Percentiles rank a stretch among this genome's conserved stretches.
Evolutionary conservation across 2,113 vertebrate genomes (phyloP).

Genomic region (Gnathonemus longibarbis): DNA sequence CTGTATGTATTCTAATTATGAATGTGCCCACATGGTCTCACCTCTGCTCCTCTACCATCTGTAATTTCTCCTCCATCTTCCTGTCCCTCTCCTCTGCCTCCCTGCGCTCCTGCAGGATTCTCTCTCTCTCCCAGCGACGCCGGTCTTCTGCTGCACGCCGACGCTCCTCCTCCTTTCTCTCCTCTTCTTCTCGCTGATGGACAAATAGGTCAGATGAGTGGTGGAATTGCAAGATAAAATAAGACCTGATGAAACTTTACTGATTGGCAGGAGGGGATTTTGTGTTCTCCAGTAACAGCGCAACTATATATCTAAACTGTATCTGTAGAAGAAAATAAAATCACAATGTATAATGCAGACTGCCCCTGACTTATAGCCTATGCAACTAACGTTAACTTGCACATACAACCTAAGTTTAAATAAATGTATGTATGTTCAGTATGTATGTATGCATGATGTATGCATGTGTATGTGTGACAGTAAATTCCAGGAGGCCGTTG

Average conservation of each 20-base stretch:
- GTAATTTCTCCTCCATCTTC: constrained; percentile 43
- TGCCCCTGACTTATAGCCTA: neutral
- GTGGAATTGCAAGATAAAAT: neutral
- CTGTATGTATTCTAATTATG: neutral
- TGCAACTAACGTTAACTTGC: neutral
- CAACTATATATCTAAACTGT: neutral
- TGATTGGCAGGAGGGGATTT: neutral
- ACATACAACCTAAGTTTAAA: neutral
- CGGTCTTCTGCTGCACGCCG: constrained; percentile 43
- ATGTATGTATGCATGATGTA: neutral
- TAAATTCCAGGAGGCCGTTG: neutral
- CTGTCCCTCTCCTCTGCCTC: constrained; percentile 49
- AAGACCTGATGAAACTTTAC: neutral
- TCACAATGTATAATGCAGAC: neutral
- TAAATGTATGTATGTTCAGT: neutral
- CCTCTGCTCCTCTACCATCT: constrained; percentile 50
- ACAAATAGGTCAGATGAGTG: neutral
- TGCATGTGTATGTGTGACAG: neutral
- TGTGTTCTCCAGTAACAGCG: neutral
- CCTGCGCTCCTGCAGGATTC: constrained; percentile 43
- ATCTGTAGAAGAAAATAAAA: neutral
- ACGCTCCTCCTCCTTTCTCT: constrained; percentile 50
- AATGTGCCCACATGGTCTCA: neutral
- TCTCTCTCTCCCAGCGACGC: constrained; percentile 43
- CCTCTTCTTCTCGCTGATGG: constrained; percentile 48